These are phyloP conservation scores for Zaprionus gabonicus DNA, from an alignment of 1,140 invertebrate species.

Conservation along the genomic window DNA sequence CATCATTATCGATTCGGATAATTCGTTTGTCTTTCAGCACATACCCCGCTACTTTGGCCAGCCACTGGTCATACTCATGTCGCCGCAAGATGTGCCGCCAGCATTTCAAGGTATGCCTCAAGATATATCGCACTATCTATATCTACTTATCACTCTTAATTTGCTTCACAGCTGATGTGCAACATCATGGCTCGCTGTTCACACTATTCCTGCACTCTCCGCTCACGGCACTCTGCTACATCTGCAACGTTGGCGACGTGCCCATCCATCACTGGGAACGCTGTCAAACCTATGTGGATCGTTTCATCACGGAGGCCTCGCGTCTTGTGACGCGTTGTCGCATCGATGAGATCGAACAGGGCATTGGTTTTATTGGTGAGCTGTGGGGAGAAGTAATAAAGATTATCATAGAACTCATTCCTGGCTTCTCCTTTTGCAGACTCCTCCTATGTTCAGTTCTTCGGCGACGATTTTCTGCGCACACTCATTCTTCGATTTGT, in stretches of 20 bases:
- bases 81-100: slow-evolving; percentile 94
- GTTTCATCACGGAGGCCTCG: slow-evolving; percentile 95
- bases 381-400: background rate
- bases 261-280: slow-evolving; percentile 95
- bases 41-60: slow-evolving; percentile 97
- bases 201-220: slow-evolving; percentile 98
- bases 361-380: slow-evolving; percentile 83
- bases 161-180: slow-evolving; percentile 89
- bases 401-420: background rate
- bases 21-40: slow-evolving; percentile 96
- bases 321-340: slow-evolving; percentile 92
- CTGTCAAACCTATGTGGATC: slow-evolving; percentile 94
- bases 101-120: slow-evolving; percentile 89
- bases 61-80: slow-evolving; percentile 97
- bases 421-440: slow-evolving; percentile 86
- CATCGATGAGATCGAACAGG: slow-evolving; percentile 89
- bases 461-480: slow-evolving; percentile 97
- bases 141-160: background rate
- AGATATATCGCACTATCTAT: background rate
- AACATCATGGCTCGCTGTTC: slow-evolving; percentile 96
- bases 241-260: slow-evolving; percentile 94
- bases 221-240: slow-evolving; percentile 95
- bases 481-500: slow-evolving; percentile 94
- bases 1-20: slow-evolving; percentile 97
- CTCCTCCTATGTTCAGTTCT: slow-evolving; percentile 93